A percentile compares a stretch with the other conserved stretches of the same genome.
These are phyloP conservation scores for Ptychodera flava DNA, from an alignment of 35 echinoderm and acorn worm genomes.

Conservation along the genomic window DNA sequence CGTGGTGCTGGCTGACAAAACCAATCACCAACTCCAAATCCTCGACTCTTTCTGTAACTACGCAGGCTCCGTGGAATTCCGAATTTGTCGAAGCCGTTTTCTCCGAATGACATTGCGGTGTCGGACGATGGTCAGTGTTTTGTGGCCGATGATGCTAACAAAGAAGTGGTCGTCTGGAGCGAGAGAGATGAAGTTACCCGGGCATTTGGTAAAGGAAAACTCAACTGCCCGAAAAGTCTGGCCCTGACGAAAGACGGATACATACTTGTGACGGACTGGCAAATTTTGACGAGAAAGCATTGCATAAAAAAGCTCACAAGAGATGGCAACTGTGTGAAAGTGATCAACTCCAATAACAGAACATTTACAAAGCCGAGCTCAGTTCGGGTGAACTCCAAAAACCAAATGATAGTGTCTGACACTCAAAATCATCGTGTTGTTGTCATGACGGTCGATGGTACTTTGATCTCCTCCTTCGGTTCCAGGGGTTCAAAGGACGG, in stretches of 20 bases:
- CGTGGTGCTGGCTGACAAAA: not conserved
- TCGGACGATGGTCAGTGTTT: not conserved
- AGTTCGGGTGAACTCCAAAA: not conserved
- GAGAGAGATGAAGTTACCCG: not conserved
- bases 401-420: not conserved
- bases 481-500: not conserved
- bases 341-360: not conserved
- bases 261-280: not conserved
- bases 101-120: not conserved
- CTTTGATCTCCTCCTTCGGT: not conserved
- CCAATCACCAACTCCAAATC: not conserved
- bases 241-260: not conserved
- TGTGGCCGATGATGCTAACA: not conserved
- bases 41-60: not conserved
- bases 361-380: not conserved
- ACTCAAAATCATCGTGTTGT: not conserved
- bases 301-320: not conserved
- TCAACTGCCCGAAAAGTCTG: not conserved
- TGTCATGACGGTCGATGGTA: not conserved
- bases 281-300: not conserved
- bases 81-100: not conserved
- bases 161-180: not conserved
- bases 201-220: not conserved
- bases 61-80: not conserved
- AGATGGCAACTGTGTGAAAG: not conserved